Evolutionary conservation across 2,888 invertebrate genomes (phyloP).

Genomic region (Acleris sparsana): DNA sequence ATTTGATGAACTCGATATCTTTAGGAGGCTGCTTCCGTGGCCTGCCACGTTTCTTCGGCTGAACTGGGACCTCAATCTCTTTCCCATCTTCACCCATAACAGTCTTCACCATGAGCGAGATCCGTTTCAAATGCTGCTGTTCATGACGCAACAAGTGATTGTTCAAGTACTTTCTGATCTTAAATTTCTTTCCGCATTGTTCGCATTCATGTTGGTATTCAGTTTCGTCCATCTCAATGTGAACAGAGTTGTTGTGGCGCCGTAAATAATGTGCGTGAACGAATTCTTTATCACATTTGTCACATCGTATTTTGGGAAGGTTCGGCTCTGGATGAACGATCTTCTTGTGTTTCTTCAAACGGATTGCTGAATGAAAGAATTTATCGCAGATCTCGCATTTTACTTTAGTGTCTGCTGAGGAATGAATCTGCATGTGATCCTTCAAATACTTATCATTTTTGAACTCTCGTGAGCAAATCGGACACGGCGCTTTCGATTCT

Average conservation of each 20-base stretch:
- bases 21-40: slow-evolving; percentile 49
- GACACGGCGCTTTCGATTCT: slow-evolving; percentile 74
- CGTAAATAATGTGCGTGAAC: slow-evolving; percentile 72
- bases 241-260: slow-evolving; percentile 70
- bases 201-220: slow-evolving; percentile 71
- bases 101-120: slow-evolving; percentile 75
- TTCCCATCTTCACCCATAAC: slow-evolving; percentile 65
- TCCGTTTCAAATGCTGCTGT: slow-evolving; percentile 71
- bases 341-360: slow-evolving; percentile 75
- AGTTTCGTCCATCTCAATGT: slow-evolving; percentile 67
- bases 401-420: slow-evolving; percentile 68
- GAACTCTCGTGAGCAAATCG: slow-evolving; percentile 74
- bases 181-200: slow-evolving; percentile 75
- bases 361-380: slow-evolving; percentile 69
- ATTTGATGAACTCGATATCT: slow-evolving; percentile 77
- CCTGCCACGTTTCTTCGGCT: slow-evolving; percentile 49
- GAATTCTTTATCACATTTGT: slow-evolving; percentile 75
- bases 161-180: slow-evolving; percentile 67
- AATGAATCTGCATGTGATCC: slow-evolving; percentile 77
- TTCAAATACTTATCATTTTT: slow-evolving; percentile 77
- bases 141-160: slow-evolving; percentile 75
- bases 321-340: slow-evolving; percentile 67
- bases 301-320: slow-evolving; percentile 69
- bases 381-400: slow-evolving; percentile 76
- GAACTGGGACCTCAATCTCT: slow-evolving; percentile 40